These are phyloP conservation scores for Nyleta sp. DNA, from an alignment of 2,888 invertebrate species.

Conservation along the genomic window DNA sequence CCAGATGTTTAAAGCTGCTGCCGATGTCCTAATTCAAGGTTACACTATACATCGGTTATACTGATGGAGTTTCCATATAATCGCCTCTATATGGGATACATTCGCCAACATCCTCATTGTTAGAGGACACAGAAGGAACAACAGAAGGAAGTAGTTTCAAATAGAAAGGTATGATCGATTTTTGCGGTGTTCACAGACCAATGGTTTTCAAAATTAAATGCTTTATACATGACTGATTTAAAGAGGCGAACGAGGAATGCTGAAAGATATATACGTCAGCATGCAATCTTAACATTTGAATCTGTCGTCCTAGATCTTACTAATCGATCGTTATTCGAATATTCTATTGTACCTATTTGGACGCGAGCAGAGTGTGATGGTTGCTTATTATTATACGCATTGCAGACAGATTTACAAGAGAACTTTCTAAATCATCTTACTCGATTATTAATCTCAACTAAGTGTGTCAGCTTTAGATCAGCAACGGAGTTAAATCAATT, in stretches of 20 bases:
- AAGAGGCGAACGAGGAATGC: neutral
- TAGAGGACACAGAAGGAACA: too few relatives aligned
- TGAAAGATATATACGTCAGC: neutral
- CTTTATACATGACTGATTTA: neutral
- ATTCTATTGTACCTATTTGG: conserved; percentile 4
- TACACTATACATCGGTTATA: too few relatives aligned
- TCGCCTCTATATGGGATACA: too few relatives aligned
- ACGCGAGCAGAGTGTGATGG: neutral
- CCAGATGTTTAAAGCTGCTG: too few relatives aligned
- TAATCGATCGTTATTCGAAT: neutral
- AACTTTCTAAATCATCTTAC: conserved; percentile 2
- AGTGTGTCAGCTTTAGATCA: neutral
- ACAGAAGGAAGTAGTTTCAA: too few relatives aligned
- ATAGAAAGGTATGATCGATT: too few relatives aligned
- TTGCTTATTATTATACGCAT: neutral
- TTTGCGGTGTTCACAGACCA: neutral
- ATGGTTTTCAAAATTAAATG: conserved; percentile 7
- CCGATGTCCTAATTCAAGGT: too few relatives aligned
- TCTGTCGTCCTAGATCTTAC: neutral
- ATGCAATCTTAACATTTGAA: neutral
- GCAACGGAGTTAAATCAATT: too few relatives aligned
- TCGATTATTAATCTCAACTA: neutral
- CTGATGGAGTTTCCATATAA: too few relatives aligned
- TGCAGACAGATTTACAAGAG: neutral
- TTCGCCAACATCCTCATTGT: too few relatives aligned